Evolutionary conservation across 2,113 vertebrate species (phyloP).

Genomic region (Cottus gobio): DNA sequence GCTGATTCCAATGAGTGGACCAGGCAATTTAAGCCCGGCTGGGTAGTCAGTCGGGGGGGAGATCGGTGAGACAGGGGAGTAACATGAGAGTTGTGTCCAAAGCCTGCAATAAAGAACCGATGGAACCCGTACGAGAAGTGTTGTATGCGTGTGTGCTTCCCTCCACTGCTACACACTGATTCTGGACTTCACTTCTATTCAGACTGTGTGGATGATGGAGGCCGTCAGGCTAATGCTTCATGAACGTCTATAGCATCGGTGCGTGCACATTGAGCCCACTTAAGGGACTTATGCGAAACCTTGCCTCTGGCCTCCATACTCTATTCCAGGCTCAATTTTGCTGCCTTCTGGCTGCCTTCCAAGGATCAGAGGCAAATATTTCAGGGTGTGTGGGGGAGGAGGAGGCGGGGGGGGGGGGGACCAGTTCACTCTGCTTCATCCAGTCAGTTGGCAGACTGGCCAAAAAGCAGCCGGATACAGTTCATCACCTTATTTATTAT

Average conservation of each 20-base stretch:
- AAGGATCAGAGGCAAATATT: constrained; percentile 62
- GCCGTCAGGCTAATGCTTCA: constrained; percentile 55
- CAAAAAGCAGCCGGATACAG: constrained; percentile 57
- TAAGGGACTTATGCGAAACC: constrained; percentile 68
- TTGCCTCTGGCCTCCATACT: constrained; percentile 65
- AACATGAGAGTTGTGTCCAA: too few relatives aligned
- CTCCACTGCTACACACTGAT: too few relatives aligned
- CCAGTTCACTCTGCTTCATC: constrained; percentile 61
- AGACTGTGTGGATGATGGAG: constrained; percentile 39
- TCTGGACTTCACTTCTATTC: constrained; percentile 53
- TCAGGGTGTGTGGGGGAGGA: constrained; percentile 20
- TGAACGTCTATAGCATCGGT: constrained; percentile 42
- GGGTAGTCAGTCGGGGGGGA: too few relatives aligned
- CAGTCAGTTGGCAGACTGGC: constrained; percentile 59
- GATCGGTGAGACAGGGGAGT: too few relatives aligned
- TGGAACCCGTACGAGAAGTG: too few relatives aligned
- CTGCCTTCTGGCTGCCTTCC: constrained; percentile 58
- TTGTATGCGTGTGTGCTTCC: too few relatives aligned
- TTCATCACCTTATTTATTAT: constrained; percentile 70
- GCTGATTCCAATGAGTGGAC: too few relatives aligned
- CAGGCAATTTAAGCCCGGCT: too few relatives aligned
- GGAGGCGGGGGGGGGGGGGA: constrained; percentile 30
- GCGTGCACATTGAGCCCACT: constrained; percentile 60
- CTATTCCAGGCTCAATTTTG: constrained; percentile 73
- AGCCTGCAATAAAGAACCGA: too few relatives aligned